Base-by-base conservation (phyloP, 2,797 vertebrate genomes). In the Gastrophryne carolinensis region DNA sequence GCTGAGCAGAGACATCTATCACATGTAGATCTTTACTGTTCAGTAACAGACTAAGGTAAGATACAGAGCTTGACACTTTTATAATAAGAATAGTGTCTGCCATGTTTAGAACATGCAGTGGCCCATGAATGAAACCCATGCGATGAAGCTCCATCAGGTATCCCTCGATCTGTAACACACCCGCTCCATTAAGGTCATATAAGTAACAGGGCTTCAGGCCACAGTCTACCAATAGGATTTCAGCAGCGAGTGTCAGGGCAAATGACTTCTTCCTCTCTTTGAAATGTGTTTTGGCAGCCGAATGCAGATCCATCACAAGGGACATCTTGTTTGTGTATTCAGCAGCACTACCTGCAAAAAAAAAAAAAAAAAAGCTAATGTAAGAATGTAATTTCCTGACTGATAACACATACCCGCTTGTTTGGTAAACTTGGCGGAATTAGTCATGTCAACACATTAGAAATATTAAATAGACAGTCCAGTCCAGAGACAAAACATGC, bases 141-240 rank as follows among this genome's bases (percentile, higher is more conserved):
- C 79, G 84, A 79, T 88, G 88, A 8, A 97, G 66, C 21, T 82
- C 80, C 41, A 53, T 74, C 81, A 98, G 60, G 79, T 95, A 98
- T 17, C 52, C 79, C 77, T 87, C 87, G 69, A 98, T 81, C 72
- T 94, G 89, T 2, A 86, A 79, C 2, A 82, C 73, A 1, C 83
- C 79, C 6, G 92, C 93, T 0, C 84, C 13, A 35, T 88, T 93
- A 50, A 79, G 86, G 30, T 98, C 97, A 19, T 94, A 98, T 0
- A 98, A 82, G 57, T 98, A 68, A 32, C 94, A 88, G 1, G 95
- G 92, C 85, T 98, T 98, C 81, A 98, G 74, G 2, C 94, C 94
- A 39, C 83, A 72, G 79, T 93, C 88, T 44, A 97, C 92, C 30
- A 94, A 93, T 23, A 87, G 84, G 54, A 96, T 86, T 73, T 96